A percentile compares a stretch with the other conserved stretches of the same genome.
These are phyloP conservation scores for Enteromius argenteus DNA, from an alignment of 2,797 vertebrate species.

Conservation along the genomic window DNA sequence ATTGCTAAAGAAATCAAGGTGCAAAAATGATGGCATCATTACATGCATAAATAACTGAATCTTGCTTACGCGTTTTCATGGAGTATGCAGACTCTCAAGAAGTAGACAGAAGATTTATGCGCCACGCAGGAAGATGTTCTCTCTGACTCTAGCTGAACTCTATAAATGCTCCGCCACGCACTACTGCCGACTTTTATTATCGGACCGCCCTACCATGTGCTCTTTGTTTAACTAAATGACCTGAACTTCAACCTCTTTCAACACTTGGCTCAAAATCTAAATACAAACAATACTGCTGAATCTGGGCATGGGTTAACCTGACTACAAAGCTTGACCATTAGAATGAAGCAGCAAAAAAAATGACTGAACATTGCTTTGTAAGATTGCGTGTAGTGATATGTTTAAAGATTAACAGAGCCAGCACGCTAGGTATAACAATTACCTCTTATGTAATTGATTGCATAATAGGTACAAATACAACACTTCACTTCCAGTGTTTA, in stretches of 20 bases:
- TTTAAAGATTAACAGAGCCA: neutral
- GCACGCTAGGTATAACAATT: conserved; percentile 10
- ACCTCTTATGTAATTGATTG: conserved; percentile 63
- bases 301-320: conserved; percentile 66
- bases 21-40: neutral
- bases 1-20: neutral
- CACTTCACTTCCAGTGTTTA: conserved; percentile 26
- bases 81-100: neutral
- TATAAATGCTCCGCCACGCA: neutral
- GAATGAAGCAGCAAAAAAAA: conserved; percentile 58
- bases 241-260: conserved; percentile 51
- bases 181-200: neutral
- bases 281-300: conserved; percentile 19
- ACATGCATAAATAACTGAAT: neutral
- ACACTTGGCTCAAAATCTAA: conserved; percentile 19
- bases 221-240: conserved; percentile 46
- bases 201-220: conserved; percentile 28
- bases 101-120: neutral
- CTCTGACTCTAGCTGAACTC: neutral
- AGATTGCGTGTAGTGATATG: neutral
- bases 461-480: conserved; percentile 25
- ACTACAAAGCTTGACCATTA: conserved; percentile 61
- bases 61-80: neutral
- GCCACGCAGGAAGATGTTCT: neutral
- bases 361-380: conserved; percentile 13